phyloP scores from a whole-genome alignment of 2,888 invertebrate genomes.

The Congeria kusceri region DNA sequence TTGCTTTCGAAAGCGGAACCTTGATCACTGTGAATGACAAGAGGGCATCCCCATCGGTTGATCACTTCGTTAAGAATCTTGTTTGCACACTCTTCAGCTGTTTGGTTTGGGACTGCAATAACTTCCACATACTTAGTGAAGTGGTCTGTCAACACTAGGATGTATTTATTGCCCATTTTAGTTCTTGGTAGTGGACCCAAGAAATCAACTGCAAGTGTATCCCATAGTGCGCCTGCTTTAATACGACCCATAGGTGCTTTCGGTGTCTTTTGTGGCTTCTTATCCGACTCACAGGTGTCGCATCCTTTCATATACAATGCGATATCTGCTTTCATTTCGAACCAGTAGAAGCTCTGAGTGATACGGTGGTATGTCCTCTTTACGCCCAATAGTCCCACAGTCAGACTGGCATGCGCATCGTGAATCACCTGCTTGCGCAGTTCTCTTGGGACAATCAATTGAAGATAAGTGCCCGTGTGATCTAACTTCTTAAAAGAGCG shows the following conservation, averaged over 20 bases:
- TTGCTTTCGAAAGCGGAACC: conserved; percentile 49
- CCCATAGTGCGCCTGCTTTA: not conserved
- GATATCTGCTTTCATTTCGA: conserved; percentile 22
- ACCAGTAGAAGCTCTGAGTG: conserved; percentile 31
- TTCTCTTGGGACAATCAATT: not conserved
- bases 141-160: conserved; percentile 43
- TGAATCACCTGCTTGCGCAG: conserved; percentile 8
- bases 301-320: conserved; percentile 13
- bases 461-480: not conserved
- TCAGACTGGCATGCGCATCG: conserved; percentile 22
- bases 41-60: conserved; percentile 47
- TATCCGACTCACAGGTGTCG: conserved; percentile 21
- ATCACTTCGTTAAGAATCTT: conserved; percentile 37
- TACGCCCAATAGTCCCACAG: conserved; percentile 17
- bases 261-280: not conserved
- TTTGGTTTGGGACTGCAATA: conserved; percentile 25
- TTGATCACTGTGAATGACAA: conserved; percentile 49
- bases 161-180: conserved; percentile 23
- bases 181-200: conserved; percentile 31
- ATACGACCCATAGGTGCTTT: not conserved
- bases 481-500: not conserved
- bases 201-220: conserved; percentile 11
- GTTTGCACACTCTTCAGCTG: conserved; percentile 37
- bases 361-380: no score
- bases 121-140: conserved; percentile 37